Evolutionary conservation across 2,888 invertebrate species (phyloP).

Genomic region (Timema podura): DNA sequence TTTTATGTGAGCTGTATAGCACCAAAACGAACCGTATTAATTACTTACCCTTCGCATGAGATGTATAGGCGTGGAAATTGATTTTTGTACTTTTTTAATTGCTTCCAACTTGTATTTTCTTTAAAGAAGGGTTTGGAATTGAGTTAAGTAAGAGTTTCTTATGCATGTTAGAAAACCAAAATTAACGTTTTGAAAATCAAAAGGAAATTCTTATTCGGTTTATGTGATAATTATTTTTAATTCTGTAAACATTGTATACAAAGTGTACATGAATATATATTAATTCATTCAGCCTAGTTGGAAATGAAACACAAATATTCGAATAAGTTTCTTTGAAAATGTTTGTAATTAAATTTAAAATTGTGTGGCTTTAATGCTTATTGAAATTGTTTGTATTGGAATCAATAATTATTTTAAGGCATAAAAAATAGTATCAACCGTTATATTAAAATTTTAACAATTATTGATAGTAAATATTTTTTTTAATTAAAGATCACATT

Average conservation of each 20-base stretch:
- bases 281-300: no score
- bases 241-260: not conserved
- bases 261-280: no score
- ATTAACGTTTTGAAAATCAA: not conserved
- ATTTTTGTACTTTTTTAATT: slow-evolving; percentile 15
- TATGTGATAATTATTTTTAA: slow-evolving; percentile 8
- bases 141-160: slow-evolving; percentile 2
- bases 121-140: not conserved
- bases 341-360: no score
- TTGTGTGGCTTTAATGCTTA: no score
- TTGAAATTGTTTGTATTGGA: no score
- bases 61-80: slow-evolving; percentile 19
- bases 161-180: not conserved
- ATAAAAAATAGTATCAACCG: no score
- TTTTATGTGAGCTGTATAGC: slow-evolving; percentile 20
- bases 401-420: no score
- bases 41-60: slow-evolving; percentile 28
- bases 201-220: not conserved
- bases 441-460: no score
- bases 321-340: no score
- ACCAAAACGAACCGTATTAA: slow-evolving; percentile 29
- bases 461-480: no score
- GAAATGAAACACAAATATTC: no score
- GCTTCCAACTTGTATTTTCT: not conserved
- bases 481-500: no score